These are phyloP conservation scores for Cygnus atratus DNA, from an alignment of 2,113 vertebrate species.

Conservation along the genomic window DNA sequence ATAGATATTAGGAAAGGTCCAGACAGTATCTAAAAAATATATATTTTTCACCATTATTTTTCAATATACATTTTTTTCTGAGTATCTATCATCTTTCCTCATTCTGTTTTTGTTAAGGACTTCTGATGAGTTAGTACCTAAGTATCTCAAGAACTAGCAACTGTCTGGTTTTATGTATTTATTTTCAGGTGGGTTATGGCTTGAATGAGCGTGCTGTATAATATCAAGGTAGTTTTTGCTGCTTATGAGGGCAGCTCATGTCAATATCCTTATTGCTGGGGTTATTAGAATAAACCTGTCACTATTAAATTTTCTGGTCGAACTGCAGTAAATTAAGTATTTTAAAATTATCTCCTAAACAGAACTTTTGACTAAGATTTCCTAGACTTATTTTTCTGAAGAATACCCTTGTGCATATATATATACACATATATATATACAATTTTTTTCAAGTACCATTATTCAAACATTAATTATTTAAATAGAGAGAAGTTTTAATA, in stretches of 20 bases:
- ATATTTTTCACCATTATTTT: slow-evolving; percentile 9
- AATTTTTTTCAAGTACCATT: not conserved
- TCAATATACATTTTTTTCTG: not conserved
- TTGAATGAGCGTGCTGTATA: not conserved
- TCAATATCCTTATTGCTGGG: not conserved
- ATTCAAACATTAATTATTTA: not conserved
- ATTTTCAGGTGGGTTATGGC: not conserved
- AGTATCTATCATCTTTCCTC: not conserved
- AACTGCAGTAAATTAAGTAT: not conserved
- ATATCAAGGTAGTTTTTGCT: not conserved
- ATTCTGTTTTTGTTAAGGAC: slow-evolving; percentile 13
- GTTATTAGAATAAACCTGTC: not conserved
- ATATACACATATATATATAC: not conserved
- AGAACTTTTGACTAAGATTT: not conserved
- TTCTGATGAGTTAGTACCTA: not conserved
- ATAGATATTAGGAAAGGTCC: not conserved
- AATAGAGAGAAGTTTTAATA: not conserved
- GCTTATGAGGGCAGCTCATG: not conserved
- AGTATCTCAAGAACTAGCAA: not conserved
- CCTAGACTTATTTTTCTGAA: not conserved
- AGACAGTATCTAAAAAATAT: not conserved
- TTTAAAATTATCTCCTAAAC: not conserved
- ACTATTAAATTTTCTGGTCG: not conserved
- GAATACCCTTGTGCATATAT: not conserved
- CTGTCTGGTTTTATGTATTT: not conserved